These are phyloP conservation scores for Cranoglanis bouderius DNA, from an alignment of 2,113 vertebrate genomes.

Conservation along the genomic window DNA sequence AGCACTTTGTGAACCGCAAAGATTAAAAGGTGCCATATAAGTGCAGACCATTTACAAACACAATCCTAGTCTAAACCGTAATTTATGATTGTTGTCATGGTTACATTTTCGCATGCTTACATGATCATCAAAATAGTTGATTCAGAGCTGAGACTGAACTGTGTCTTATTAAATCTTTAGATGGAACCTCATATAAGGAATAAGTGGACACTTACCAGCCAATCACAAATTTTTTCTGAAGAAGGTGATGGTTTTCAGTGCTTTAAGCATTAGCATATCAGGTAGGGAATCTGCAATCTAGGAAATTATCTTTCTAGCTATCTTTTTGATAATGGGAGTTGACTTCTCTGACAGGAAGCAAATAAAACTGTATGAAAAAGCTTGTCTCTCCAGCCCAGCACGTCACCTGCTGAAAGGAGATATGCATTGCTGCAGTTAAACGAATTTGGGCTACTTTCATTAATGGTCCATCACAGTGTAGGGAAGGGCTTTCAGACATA, in stretches of 20 bases:
- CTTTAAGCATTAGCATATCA: background rate
- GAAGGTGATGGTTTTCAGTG: background rate
- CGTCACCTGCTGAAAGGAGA: slow-evolving; percentile 53
- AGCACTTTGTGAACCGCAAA: too few species aligned
- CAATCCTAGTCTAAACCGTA: background rate
- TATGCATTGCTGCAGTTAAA: slow-evolving; percentile 55
- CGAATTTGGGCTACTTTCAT: slow-evolving; percentile 58
- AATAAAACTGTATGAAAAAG: slow-evolving; percentile 48
- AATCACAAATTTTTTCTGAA: background rate
- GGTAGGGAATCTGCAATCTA: slow-evolving; percentile 7
- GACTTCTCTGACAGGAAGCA: slow-evolving; percentile 37
- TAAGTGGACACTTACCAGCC: background rate
- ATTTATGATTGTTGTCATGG: background rate
- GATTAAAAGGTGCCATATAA: too few species aligned
- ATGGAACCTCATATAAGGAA: background rate
- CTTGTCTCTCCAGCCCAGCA: slow-evolving; percentile 40
- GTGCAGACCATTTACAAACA: too few species aligned
- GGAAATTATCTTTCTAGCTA: slow-evolving; percentile 24
- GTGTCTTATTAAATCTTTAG: background rate
- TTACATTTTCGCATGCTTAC: background rate
- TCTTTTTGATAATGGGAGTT: slow-evolving; percentile 39
- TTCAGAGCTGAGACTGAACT: background rate
- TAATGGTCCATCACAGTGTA: slow-evolving; percentile 50
- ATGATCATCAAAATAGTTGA: background rate
- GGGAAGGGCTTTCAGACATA: slow-evolving; percentile 44